These are phyloP conservation scores for Aythya baeri DNA, from an alignment of 2,113 vertebrate species.

Conservation along the genomic window DNA sequence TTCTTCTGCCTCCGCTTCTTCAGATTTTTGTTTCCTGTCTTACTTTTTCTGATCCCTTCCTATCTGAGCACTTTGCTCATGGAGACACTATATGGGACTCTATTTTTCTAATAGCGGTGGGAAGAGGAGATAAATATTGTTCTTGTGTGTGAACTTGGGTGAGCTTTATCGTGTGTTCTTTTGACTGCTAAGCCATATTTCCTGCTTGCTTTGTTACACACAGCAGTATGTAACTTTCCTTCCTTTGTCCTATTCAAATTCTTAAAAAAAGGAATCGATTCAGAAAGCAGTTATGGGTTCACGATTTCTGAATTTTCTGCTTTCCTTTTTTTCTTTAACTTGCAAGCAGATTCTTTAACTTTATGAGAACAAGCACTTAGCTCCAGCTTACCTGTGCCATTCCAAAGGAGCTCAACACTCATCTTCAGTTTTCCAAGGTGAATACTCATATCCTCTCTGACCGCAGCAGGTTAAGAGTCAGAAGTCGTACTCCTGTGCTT, in stretches of 20 bases:
- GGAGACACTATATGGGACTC: not conserved
- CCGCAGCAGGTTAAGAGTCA: not conserved
- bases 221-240: conserved; percentile 56
- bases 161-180: not conserved
- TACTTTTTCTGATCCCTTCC: not conserved
- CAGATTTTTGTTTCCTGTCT: not conserved
- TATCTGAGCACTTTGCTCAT: not conserved
- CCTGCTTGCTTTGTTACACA: conserved; percentile 57
- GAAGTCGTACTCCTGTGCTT: not conserved
- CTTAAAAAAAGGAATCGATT: not conserved
- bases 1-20: not conserved
- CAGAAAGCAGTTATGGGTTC: not conserved
- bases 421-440: not conserved
- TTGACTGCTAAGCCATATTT: conserved; percentile 13
- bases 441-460: not conserved
- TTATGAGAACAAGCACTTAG: not conserved
- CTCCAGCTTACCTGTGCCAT: not conserved
- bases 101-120: conserved; percentile 16
- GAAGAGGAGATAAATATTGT: conserved; percentile 22
- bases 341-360: not conserved
- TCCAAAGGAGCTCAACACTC: not conserved
- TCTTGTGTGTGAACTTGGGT: conserved; percentile 18
- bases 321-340: conserved; percentile 23
- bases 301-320: not conserved
- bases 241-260: conserved; percentile 54